Conservation (phyloP, 2,888 invertebrate genomes). For the Nephrotoma flavescens region DNA sequence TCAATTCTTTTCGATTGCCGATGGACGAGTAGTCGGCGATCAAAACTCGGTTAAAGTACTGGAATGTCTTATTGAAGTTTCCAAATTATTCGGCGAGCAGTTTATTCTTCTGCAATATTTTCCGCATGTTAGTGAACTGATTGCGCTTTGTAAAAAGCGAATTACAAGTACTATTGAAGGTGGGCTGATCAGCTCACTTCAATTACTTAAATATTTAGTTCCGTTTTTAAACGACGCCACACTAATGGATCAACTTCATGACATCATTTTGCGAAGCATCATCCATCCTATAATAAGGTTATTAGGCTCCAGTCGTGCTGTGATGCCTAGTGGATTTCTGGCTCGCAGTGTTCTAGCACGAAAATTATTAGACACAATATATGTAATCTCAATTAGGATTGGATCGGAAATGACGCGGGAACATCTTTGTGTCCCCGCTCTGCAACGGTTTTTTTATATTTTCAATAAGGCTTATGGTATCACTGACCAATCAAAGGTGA, state of each 20-base stretch:
- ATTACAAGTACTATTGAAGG: conserved; percentile 77
- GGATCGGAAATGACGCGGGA: conserved; percentile 64
- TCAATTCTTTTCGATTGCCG: conserved; percentile 47
- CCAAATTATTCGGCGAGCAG: conserved; percentile 70
- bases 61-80: conserved; percentile 76
- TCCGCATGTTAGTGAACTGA: conserved; percentile 75
- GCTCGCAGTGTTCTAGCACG: conserved; percentile 63
- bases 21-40: conserved; percentile 59
- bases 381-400: conserved; percentile 60
- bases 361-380: conserved; percentile 69
- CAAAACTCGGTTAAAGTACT: conserved; percentile 73
- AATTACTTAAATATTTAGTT: conserved; percentile 62
- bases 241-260: conserved; percentile 78
- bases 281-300: conserved; percentile 70
- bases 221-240: conserved; percentile 70
- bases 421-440: conserved; percentile 53
- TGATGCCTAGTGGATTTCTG: conserved; percentile 66
- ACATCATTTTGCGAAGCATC: conserved; percentile 69
- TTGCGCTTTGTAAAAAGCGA: conserved; percentile 63
- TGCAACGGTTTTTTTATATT: conserved; percentile 62
- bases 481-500: conserved; percentile 16
- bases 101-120: conserved; percentile 78
- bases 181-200: conserved; percentile 70
- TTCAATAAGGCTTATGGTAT: conserved; percentile 51
- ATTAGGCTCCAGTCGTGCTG: conserved; percentile 59